Percentiles rank a stretch among this genome's conserved stretches.
Conservation (phyloP, 1,140 invertebrate species). For the Carposina sasakii region DNA sequence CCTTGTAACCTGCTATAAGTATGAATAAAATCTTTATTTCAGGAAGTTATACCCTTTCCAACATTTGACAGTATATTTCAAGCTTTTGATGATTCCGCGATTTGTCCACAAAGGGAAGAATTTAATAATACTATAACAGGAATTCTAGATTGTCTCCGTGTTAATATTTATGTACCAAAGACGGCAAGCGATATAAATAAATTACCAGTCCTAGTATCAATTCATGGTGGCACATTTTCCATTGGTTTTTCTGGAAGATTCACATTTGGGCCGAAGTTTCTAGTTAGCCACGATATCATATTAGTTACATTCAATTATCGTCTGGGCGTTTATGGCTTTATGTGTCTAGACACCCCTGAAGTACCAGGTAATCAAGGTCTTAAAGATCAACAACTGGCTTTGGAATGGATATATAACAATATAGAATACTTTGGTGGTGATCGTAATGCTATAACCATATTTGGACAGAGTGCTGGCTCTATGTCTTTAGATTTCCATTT, state of each 20-base stretch:
- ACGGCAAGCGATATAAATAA: constrained; percentile 12
- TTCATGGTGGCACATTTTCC: constrained; percentile 79
- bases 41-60: constrained; percentile 13
- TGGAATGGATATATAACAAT: constrained; percentile 77
- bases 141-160: constrained; percentile 31
- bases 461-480: constrained; percentile 79
- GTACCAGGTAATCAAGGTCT: constrained; percentile 79
- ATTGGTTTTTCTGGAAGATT: constrained; percentile 60
- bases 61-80: constrained; percentile 17
- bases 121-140: constrained; percentile 20
- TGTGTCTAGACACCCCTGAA: constrained; percentile 75
- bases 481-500: constrained; percentile 26
- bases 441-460: constrained; percentile 74
- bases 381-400: constrained; percentile 78
- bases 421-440: constrained; percentile 80
- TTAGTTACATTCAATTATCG: constrained; percentile 76
- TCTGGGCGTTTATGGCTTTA: constrained; percentile 76
- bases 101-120: constrained; percentile 16
- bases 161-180: constrained; percentile 34
- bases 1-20: not conserved
- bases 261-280: constrained; percentile 67
- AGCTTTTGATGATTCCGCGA: constrained; percentile 13
- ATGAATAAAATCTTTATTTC: too few relatives aligned
- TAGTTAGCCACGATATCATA: constrained; percentile 71
- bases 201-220: constrained; percentile 78